Evolutionary conservation across 2,888 invertebrate genomes (phyloP).

Genomic region (Drosophila fungiperda): DNA sequence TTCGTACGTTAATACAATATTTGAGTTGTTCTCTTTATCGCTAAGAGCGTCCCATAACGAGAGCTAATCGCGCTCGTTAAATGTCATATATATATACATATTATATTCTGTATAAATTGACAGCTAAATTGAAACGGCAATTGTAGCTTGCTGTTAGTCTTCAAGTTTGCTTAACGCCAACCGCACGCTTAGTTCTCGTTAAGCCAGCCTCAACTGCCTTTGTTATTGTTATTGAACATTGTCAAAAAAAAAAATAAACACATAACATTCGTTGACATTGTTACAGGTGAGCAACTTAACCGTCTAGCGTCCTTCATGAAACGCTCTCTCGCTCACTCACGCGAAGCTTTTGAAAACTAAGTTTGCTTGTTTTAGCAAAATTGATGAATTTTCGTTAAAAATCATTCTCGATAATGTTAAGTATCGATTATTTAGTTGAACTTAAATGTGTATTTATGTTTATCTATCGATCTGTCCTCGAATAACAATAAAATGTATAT

Average conservation of each 20-base stretch:
- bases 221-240: conserved; percentile 20
- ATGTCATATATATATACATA: background rate
- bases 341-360: conserved; percentile 11
- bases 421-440: background rate
- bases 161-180: conserved; percentile 28
- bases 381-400: background rate
- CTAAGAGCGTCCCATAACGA: conserved; percentile 32
- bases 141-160: conserved; percentile 42
- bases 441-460: background rate
- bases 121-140: conserved; percentile 44
- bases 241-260: background rate
- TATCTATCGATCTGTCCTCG: background rate
- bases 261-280: conserved; percentile 34
- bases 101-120: conserved; percentile 57
- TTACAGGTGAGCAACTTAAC: conserved; percentile 48
- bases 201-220: conserved; percentile 8
- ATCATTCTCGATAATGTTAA: background rate
- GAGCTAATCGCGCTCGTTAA: conserved; percentile 43
- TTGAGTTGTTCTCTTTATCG: background rate
- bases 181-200: conserved; percentile 11
- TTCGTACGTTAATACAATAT: background rate
- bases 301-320: conserved; percentile 42
- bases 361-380: conserved; percentile 22
- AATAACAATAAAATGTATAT: background rate
- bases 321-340: conserved; percentile 1